Percentiles rank a stretch among this genome's conserved stretches.
Conservation (phyloP, 1,140 invertebrate genomes). For the Paramacrobiotus metropolitanus region DNA sequence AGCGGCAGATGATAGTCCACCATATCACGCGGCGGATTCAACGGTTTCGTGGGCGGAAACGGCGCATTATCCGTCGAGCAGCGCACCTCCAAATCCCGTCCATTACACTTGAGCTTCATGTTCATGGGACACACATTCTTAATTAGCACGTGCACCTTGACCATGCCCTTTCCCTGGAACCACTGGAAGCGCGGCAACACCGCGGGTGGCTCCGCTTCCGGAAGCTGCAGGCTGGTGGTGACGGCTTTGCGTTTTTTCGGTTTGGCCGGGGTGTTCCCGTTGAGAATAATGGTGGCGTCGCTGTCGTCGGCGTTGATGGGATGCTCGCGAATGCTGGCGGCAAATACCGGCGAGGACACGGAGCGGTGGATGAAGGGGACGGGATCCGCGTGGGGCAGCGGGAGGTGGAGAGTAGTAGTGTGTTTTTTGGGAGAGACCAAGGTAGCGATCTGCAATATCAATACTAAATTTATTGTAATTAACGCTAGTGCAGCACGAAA, state of each 20-base stretch:
- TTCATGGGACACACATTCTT: not conserved
- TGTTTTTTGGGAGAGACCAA: too few relatives aligned
- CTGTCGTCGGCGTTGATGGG: not conserved
- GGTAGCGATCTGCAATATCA: too few relatives aligned
- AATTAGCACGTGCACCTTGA: not conserved
- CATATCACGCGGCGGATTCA: not conserved
- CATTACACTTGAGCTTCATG: not conserved
- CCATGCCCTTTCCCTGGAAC: not conserved
- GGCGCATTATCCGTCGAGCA: not conserved
- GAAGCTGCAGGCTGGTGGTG: not conserved
- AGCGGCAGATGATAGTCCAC: conserved; percentile 1
- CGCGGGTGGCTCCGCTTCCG: not conserved
- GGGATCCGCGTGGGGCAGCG: too few relatives aligned
- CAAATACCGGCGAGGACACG: not conserved
- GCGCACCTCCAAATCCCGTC: not conserved
- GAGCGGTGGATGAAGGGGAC: not conserved
- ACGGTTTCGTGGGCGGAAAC: not conserved
- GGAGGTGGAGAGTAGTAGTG: too few relatives aligned
- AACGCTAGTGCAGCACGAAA: too few relatives aligned
- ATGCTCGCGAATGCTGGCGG: not conserved
- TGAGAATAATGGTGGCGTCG: not conserved
- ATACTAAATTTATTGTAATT: too few relatives aligned
- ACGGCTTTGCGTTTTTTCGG: not conserved
- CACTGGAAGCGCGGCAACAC: not conserved
- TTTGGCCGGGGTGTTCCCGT: not conserved